A percentile compares a stretch with the other conserved stretches of the same genome.
phyloP scores from a whole-genome alignment of 2,113 vertebrate genomes.

The Tetrax tetrax region DNA sequence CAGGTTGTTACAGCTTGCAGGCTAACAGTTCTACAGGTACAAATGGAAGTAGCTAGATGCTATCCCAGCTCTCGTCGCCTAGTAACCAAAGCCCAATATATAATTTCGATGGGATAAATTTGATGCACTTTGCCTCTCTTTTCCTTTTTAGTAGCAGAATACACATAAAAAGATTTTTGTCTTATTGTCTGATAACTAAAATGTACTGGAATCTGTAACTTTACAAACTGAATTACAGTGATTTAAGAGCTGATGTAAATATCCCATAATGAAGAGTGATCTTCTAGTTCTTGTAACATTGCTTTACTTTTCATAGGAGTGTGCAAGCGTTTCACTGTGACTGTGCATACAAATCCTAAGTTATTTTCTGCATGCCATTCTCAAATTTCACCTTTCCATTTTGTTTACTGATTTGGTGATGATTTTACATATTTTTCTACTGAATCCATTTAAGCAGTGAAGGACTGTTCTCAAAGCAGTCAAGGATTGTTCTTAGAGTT shows the following conservation, averaged over 20 bases:
- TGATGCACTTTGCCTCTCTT: neutral
- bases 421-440: neutral
- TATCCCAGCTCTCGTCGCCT: constrained; percentile 34
- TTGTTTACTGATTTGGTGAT: neutral
- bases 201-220: neutral
- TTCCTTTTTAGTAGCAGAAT: neutral
- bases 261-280: neutral
- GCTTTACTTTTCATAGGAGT: neutral
- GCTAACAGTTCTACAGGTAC: neutral
- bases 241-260: neutral
- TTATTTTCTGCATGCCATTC: neutral
- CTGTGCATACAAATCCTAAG: neutral
- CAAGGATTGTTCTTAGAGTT: neutral
- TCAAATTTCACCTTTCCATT: neutral
- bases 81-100: constrained; percentile 2
- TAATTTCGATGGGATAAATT: neutral
- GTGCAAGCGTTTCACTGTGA: neutral
- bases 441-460: neutral
- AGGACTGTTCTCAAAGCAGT: neutral
- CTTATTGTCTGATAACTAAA: neutral
- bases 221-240: neutral
- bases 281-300: neutral
- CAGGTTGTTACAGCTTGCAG: neutral
- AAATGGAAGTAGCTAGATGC: neutral
- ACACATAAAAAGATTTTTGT: neutral